Conservation (phyloP, 2,797 vertebrate species). For the Tachyglossus aculeatus region DNA sequence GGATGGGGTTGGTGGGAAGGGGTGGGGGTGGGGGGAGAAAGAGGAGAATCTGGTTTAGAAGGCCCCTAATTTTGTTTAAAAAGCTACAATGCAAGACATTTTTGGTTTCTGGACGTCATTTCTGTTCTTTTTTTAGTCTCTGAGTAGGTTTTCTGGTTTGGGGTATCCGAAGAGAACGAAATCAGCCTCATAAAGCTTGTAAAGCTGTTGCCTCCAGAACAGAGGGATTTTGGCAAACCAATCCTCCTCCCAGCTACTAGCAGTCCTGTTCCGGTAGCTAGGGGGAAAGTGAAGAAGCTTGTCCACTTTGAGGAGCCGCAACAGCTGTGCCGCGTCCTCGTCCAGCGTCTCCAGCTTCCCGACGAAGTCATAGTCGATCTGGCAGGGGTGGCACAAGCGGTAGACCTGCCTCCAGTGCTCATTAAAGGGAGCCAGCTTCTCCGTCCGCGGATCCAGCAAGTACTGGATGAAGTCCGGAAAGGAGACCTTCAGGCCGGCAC, state of each 20-base stretch:
- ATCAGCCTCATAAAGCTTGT: constrained; percentile 90
- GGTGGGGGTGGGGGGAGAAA: constrained; percentile 47
- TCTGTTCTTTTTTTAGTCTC: constrained; percentile 48
- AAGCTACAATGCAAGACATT: rapidly evolving
- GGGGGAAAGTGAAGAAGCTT: constrained; percentile 87
- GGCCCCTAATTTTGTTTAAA: constrained; percentile 27
- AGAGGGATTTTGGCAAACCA: constrained; percentile 88
- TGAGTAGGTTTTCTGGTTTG: constrained; percentile 80
- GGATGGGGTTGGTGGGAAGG: too few relatives aligned
- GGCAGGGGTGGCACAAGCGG: constrained; percentile 92
- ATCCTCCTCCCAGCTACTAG: constrained; percentile 87
- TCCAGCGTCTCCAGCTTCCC: constrained; percentile 91
- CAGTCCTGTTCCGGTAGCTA: constrained; percentile 85
- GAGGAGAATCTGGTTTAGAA: not conserved
- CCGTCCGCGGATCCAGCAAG: constrained; percentile 91
- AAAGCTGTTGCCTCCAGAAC: constrained; percentile 83
- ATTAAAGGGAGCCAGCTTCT: constrained; percentile 90
- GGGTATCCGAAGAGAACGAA: constrained; percentile 92
- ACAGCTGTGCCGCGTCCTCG: constrained; percentile 85
- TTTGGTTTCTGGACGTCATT: constrained; percentile 31
- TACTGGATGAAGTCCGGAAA: constrained; percentile 95
- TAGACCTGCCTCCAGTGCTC: constrained; percentile 97
- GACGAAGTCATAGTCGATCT: constrained; percentile 94
- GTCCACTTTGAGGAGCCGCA: constrained; percentile 87
- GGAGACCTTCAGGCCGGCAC: constrained; percentile 83